Conservation (phyloP, 2,113 vertebrate genomes). For the Macrotis lagotis region DNA sequence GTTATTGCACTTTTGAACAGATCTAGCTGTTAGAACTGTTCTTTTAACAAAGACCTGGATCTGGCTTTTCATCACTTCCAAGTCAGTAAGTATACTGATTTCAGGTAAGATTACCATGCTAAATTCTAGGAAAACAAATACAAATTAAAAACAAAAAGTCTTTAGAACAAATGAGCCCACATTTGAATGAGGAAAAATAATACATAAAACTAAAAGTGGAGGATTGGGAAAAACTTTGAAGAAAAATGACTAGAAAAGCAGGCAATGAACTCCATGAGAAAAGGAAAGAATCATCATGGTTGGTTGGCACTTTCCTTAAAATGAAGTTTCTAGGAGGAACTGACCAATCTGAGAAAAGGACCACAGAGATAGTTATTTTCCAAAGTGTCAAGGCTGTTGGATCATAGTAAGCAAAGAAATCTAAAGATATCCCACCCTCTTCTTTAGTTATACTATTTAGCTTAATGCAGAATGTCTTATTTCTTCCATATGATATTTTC, state of each 20-base stretch:
- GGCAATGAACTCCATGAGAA: background rate
- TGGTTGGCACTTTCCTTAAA: background rate
- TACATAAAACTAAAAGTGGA: background rate
- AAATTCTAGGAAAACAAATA: background rate
- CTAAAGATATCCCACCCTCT: background rate
- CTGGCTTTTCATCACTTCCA: background rate
- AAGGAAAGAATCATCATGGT: background rate
- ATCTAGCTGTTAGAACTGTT: background rate
- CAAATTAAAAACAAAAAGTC: background rate
- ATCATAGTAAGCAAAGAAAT: background rate
- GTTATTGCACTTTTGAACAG: background rate
- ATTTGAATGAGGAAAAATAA: background rate
- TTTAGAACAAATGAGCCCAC: background rate
- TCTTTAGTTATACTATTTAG: background rate
- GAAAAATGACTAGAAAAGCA: background rate
- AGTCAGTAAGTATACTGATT: background rate
- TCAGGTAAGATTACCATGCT: background rate
- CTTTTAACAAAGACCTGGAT: background rate
- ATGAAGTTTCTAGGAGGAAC: background rate
- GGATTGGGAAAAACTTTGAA: background rate
- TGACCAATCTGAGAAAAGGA: background rate
- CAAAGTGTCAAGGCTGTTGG: background rate
- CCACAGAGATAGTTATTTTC: background rate
- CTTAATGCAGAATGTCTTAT: background rate
- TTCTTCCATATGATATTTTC: background rate